Evolutionary conservation across 2,888 invertebrate genomes (phyloP), one percentile per base, ranked within the genome.

Genomic region (Aporophyla nigra): DNA sequence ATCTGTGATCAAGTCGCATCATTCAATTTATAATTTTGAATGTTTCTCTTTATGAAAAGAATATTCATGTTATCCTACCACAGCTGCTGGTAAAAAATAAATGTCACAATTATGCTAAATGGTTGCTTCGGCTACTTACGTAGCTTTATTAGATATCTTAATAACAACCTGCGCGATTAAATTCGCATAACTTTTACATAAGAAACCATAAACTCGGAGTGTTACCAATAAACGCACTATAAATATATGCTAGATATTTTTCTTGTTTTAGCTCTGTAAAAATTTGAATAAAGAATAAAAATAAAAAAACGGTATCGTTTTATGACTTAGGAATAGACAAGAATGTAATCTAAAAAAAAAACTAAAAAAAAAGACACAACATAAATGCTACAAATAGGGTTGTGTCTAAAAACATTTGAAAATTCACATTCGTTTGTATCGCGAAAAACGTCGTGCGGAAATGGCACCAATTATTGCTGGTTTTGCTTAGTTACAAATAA

Each of bases 401-500:
- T 49, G 3, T 24, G 10, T 1, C 2, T 49, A 56, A 80, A n/a
- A 12, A 56, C 6, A 19, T 71, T 24, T 24, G 7, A 70, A 70
- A 59, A 65, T 54, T 27, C 5, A 24, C 33, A 75, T 65, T 56
- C 14, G 16, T 10, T 75, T 71, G 16, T 33, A 53, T n/a, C 27
- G 33, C 21, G 0, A 69, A 74, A 56, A 53, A 53, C 12, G 27
- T 46, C 27, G 43, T 21, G 46, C 54, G 49, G 58, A 84, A 71
- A 71, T 69, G 12, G 33, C 27, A 61, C 12, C 43, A 53, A 62
- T 80, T 65, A 88, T 86, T 86, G 82, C 87, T 89, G 54, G 69
- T 83, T 67, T 83, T 72, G 56, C 54, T 66, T 63, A 70, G 83
- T 74, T 71, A 78, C 85, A 86, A 81, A 86, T 87, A 88, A 89